Conservation (phyloP, 2,113 vertebrate species). For the Saimiri boliviensis region DNA sequence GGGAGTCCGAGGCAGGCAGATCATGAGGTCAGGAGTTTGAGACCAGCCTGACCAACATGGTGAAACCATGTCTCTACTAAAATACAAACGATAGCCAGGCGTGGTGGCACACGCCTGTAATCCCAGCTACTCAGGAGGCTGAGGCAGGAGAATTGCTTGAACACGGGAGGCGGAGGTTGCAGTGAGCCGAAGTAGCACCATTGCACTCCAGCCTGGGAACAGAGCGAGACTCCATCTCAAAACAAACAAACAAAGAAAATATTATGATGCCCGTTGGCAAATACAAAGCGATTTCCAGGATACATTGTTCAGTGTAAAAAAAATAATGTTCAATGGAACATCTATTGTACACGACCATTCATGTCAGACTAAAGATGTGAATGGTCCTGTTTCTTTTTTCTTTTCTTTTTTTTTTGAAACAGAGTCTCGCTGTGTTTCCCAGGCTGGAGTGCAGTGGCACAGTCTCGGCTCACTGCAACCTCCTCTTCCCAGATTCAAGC, state of each 20-base stretch:
- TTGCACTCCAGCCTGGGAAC: neutral
- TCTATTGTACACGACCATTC: fast-evolving
- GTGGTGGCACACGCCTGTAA: too few species aligned
- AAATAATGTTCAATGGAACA: fast-evolving
- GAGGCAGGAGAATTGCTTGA: too few species aligned
- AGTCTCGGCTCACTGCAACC: too few species aligned
- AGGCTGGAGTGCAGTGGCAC: too few species aligned
- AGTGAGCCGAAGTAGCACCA: neutral
- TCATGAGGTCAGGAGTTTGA: neutral
- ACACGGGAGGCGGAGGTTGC: too few species aligned
- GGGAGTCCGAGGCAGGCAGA: neutral
- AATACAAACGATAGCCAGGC: too few species aligned
- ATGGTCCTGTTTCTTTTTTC: fast-evolving
- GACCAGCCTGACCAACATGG: too few species aligned
- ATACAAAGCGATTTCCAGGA: fast-evolving
- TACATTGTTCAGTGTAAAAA: fast-evolving
- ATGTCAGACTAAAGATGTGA: fast-evolving
- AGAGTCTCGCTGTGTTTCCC: too few species aligned
- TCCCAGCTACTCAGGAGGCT: too few species aligned
- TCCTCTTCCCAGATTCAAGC: too few species aligned
- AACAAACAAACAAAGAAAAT: neutral
- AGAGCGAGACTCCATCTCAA: neutral
- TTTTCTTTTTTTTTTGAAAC: too few species aligned
- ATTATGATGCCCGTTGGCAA: neutral
- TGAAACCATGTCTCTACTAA: too few species aligned